Conservation (phyloP, 1,140 invertebrate species). For the Teleogryllus occipitalis region DNA sequence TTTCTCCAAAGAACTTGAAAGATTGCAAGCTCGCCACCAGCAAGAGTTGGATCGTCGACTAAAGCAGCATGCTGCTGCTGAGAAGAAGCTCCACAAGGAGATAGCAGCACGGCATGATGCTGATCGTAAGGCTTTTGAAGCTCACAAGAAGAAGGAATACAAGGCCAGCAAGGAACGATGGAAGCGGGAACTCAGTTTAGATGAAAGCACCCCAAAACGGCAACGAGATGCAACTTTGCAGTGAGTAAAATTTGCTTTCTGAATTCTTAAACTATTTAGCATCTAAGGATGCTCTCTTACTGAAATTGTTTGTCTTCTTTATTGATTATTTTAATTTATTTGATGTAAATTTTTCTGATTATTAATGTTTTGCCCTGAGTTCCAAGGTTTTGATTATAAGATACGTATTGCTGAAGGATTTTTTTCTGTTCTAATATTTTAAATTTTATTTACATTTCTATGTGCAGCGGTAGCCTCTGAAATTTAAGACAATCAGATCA, state of each 20-base stretch:
- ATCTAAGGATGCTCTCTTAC: no score
- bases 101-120: constrained; percentile 81
- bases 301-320: no score
- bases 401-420: no score
- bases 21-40: constrained; percentile 76
- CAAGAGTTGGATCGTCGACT: constrained; percentile 72
- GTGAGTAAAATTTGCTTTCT: constrained; percentile 38
- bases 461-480: no score
- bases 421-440: no score
- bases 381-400: no score
- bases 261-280: no score
- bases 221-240: constrained; percentile 84
- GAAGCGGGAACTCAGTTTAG: constrained; percentile 86
- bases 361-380: no score
- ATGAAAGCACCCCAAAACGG: constrained; percentile 84
- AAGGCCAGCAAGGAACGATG: constrained; percentile 95
- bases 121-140: constrained; percentile 80
- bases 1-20: constrained; percentile 87
- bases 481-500: no score
- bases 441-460: no score
- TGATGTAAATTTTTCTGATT: no score
- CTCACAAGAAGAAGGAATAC: constrained; percentile 94
- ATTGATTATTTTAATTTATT: no score
- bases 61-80: constrained; percentile 78
- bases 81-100: constrained; percentile 91